Evolutionary conservation across 1,140 invertebrate genomes (phyloP).

Genomic region (Sinonovacula constricta): DNA sequence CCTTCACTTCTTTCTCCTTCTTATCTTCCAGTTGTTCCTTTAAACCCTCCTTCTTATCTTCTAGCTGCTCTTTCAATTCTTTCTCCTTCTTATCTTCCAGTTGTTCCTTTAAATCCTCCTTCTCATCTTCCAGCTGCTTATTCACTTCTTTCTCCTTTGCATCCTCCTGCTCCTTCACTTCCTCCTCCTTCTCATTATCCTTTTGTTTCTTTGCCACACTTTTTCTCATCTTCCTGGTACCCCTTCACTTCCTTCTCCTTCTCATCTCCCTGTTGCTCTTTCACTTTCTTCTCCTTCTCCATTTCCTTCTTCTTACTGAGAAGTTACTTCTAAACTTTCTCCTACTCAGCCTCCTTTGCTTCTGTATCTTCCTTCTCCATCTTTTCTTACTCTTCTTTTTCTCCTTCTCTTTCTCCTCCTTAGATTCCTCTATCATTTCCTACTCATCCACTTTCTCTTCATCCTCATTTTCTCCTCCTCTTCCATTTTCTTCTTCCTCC

Average conservation of each 20-base stretch:
- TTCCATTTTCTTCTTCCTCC: no score
- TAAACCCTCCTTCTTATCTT: not conserved
- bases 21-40: not conserved
- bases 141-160: not conserved
- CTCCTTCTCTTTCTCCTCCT: no score
- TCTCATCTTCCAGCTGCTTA: not conserved
- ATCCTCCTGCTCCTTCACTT: not conserved
- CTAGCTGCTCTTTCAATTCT: not conserved
- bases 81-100: not conserved
- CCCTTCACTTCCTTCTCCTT: not conserved
- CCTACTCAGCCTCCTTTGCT: not conserved
- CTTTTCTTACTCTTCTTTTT: no score
- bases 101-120: not conserved
- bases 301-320: not conserved
- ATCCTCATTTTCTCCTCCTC: not conserved
- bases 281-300: not conserved
- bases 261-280: no score
- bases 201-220: not conserved
- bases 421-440: not conserved
- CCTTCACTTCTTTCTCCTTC: no score
- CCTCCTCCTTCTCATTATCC: not conserved
- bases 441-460: not conserved
- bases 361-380: not conserved
- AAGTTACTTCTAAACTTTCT: not conserved
- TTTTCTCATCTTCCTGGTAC: not conserved